phyloP scores from a whole-genome alignment of 2,888 invertebrate genomes.

The Cremastinae sp. region DNA sequence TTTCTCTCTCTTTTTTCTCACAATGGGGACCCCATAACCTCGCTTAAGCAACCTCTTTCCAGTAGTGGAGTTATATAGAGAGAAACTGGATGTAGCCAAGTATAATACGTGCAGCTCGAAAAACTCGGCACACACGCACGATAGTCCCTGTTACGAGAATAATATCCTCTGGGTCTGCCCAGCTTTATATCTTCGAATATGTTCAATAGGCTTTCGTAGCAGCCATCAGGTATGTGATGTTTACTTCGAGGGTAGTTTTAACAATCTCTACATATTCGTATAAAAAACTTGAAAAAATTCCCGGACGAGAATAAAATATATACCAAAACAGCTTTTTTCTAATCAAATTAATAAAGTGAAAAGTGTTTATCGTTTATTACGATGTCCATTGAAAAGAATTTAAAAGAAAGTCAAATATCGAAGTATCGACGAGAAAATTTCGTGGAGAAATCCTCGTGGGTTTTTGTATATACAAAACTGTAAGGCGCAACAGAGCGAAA shows the following conservation, averaged over 20 bases:
- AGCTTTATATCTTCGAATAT: conserved; percentile 52
- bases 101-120: conserved; percentile 4
- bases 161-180: conserved; percentile 48
- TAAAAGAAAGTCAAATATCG: too few species aligned
- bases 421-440: too few species aligned
- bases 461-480: neutral
- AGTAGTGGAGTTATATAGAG: conserved; percentile 22
- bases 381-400: too few species aligned
- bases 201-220: conserved; percentile 46
- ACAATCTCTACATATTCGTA: neutral
- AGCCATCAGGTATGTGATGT: conserved; percentile 51
- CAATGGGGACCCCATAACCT: conserved; percentile 58
- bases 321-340: too few species aligned
- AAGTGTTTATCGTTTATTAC: too few species aligned
- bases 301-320: neutral
- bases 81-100: conserved; percentile 28
- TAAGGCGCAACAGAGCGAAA: conserved; percentile 9
- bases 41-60: conserved; percentile 44
- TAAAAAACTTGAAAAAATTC: neutral
- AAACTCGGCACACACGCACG: conserved; percentile 15
- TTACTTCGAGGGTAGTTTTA: conserved; percentile 46
- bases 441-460: neutral
- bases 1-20: conserved; percentile 57
- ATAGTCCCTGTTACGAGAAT: conserved; percentile 54
- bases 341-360: too few species aligned